phyloP scores from a whole-genome alignment of 92 coral and sea anemone genomes.

The Siderastrea siderea region DNA sequence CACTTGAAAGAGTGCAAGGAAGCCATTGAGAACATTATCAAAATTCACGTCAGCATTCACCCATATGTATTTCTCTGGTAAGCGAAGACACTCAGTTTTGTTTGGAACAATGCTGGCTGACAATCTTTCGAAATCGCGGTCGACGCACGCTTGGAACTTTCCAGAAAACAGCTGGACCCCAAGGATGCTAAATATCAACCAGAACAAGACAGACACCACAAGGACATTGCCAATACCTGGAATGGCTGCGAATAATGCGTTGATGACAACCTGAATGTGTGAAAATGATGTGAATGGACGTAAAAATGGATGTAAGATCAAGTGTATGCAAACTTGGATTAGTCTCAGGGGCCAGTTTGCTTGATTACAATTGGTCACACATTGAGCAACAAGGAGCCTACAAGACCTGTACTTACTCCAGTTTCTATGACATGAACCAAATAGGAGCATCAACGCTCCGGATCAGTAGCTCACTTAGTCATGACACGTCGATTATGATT shows the following conservation, averaged over 20 bases:
- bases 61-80: constrained; percentile 79
- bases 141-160: constrained; percentile 77
- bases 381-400: neutral
- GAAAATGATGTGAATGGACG: constrained; percentile 32
- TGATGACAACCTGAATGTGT: constrained; percentile 79
- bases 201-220: constrained; percentile 75
- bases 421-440: no score
- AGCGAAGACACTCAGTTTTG: constrained; percentile 61
- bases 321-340: neutral
- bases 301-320: constrained; percentile 37
- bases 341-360: neutral
- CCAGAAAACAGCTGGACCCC: constrained; percentile 83
- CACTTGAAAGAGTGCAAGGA: constrained; percentile 89
- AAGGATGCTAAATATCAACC: constrained; percentile 83
- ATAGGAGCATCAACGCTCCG: no score
- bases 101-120: constrained; percentile 52
- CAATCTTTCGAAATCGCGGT: constrained; percentile 46
- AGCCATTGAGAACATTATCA: constrained; percentile 90
- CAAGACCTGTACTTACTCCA: no score
- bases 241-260: constrained; percentile 85
- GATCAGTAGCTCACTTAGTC: no score
- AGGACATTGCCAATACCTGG: constrained; percentile 85
- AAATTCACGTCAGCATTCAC: constrained; percentile 85
- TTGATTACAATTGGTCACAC: neutral
- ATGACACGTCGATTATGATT: no score